Evolutionary conservation across 2,113 vertebrate genomes (phyloP), one percentile per base, ranked within the genome.

Genomic region (Phyllostomus hastatus): DNA sequence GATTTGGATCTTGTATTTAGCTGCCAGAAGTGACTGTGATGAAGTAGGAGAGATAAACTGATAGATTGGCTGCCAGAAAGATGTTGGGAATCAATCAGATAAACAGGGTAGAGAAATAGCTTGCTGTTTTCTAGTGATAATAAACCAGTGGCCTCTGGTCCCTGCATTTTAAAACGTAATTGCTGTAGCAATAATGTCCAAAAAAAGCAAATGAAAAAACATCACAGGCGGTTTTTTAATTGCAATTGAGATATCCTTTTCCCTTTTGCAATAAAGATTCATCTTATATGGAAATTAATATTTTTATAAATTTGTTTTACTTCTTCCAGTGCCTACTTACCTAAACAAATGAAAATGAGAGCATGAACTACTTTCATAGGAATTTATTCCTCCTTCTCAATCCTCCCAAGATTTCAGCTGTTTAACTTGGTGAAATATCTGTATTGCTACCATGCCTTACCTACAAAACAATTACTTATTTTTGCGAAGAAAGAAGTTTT

Each of bases 11-110:
- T 99, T 99, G 99, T 99, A 98, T 99, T 99, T 98, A 98, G 99
- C 99, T 99, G 98, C 98, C 99, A 99, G 98, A 98, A 99, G 98
- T 99, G 99, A 99, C 98, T 98, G 98, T 99, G 99, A 99, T 99
- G 98, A 99, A 99, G 98, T 99, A 98, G 98, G 97, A 97, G 98
- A 99, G 99, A 99, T 99, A 99, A 99, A 99, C 99, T 99, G 99
- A 99, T 99, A 99, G 99, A 99, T 98, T 98, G 99, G 98, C 98
- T 99, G 99, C 98, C 99, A 98, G 98, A 98, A 98, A 99, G 98
- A 99, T 98, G 99, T 98, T 98, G 98, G 98, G 98, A 99, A 98
- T 98, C 97, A 99, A 99, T 99, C 99, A 99, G 98, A 99, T 98
- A 99, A 99, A 98, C 98, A 97, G 98, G 98, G 98, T 97, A 98